These are phyloP conservation scores for Pangasianodon hypophthalmus DNA, from an alignment of 2,113 vertebrate genomes.

Conservation along the genomic window DNA sequence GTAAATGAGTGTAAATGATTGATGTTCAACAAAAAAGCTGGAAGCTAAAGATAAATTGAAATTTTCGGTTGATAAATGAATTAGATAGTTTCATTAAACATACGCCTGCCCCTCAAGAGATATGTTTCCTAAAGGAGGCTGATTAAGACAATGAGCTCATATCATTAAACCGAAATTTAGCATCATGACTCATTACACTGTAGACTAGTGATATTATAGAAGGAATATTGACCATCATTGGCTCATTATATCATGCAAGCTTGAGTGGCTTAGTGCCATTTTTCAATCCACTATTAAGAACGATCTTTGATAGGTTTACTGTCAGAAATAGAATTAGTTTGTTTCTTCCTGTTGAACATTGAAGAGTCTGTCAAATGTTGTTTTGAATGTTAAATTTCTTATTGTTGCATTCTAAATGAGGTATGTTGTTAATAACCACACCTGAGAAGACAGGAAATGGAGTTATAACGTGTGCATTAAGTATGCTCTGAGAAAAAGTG, in stretches of 20 bases:
- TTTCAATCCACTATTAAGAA: slow-evolving; percentile 14
- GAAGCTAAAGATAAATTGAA: slow-evolving; percentile 37
- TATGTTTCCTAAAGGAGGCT: slow-evolving; percentile 13
- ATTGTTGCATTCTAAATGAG: background rate
- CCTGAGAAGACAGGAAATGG: background rate
- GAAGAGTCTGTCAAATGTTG: background rate
- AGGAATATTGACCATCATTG: slow-evolving; percentile 38
- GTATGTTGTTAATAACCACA: background rate
- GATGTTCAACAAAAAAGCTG: slow-evolving; percentile 32
- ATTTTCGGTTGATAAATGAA: slow-evolving; percentile 22
- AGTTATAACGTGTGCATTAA: background rate
- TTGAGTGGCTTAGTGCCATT: slow-evolving; percentile 14
- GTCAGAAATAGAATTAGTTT: background rate
- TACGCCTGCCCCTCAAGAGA: slow-evolving; percentile 28
- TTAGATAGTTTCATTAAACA: slow-evolving; percentile 29
- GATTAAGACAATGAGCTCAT: slow-evolving; percentile 33
- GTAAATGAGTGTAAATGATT: slow-evolving; percentile 29
- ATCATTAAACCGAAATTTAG: slow-evolving; percentile 37
- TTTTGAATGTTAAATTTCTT: background rate
- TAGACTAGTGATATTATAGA: slow-evolving; percentile 31
- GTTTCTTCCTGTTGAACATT: background rate
- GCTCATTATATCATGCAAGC: slow-evolving; percentile 29
- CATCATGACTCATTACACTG: slow-evolving; percentile 45
- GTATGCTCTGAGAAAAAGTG: background rate
- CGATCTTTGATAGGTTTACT: background rate